Conservation (phyloP, 53 echinoderm and acorn worm genomes). For the Pentamera pediparva region DNA sequence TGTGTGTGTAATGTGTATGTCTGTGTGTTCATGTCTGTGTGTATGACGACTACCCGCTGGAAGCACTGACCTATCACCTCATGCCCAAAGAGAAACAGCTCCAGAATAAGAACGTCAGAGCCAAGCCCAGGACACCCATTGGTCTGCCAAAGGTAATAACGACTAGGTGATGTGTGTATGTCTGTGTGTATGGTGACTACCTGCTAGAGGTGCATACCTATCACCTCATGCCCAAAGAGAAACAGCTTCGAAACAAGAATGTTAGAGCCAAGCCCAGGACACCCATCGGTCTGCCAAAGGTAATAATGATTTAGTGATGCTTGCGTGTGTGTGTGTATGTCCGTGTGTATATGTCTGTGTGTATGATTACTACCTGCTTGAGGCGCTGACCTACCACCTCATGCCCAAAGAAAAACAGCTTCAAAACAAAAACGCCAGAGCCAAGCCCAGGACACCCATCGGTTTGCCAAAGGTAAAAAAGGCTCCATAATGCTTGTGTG, state of each 20-base stretch:
- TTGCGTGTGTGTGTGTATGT: too few relatives aligned
- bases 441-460: conserved; percentile 89
- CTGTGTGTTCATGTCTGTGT: too few relatives aligned
- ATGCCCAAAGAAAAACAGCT: conserved; percentile 80
- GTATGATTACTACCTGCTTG: conserved; percentile 89
- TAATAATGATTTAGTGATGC: too few relatives aligned
- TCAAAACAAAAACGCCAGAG: conserved; percentile 76
- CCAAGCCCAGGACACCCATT: conserved; percentile 89
- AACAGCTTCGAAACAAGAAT: conserved; percentile 74
- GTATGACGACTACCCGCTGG: conserved; percentile 91
- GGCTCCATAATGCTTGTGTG: too few relatives aligned
- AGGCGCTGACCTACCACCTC: conserved; percentile 95
- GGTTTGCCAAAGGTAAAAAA: conserved; percentile 96
- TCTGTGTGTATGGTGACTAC: conserved; percentile 38
- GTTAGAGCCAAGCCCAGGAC: conserved; percentile 86
- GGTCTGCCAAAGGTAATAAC: conserved; percentile 88
- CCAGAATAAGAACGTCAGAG: conserved; percentile 77
- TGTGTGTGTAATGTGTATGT: too few relatives aligned
- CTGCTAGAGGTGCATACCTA: conserved; percentile 94
- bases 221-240: conserved; percentile 83
- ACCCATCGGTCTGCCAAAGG: conserved; percentile 97
- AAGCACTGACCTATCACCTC: conserved; percentile 95
- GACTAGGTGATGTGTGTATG: background rate
- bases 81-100: conserved; percentile 80
- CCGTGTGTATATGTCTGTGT: too few relatives aligned